Percentiles rank a stretch among this genome's conserved stretches.
Conservation (phyloP, 2,888 invertebrate species). For the Athripsodes cinereus region DNA sequence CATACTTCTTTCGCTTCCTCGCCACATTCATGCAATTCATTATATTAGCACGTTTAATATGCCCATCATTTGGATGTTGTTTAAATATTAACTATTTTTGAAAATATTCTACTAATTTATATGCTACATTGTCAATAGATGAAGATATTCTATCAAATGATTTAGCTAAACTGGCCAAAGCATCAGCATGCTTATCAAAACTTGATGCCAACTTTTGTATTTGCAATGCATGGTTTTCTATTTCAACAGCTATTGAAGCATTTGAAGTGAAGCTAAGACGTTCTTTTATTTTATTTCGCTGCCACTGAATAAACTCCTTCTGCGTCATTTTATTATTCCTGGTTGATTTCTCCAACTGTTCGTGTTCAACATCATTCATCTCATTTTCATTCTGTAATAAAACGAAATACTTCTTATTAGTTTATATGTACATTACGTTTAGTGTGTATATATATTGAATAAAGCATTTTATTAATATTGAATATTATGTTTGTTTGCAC, state of each 20-base stretch:
- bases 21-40: not conserved
- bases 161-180: not conserved
- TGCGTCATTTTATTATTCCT: not conserved
- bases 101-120: not conserved
- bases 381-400: too few species aligned
- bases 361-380: not conserved
- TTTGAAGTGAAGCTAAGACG: not conserved
- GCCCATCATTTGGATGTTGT: not conserved
- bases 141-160: constrained; percentile 10
- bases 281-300: constrained; percentile 2
- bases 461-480: too few species aligned
- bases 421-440: too few species aligned
- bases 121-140: constrained; percentile 8
- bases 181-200: constrained; percentile 4
- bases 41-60: too few species aligned
- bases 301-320: not conserved
- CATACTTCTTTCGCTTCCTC: too few species aligned
- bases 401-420: too few species aligned
- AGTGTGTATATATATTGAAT: too few species aligned
- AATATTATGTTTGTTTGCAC: too few species aligned
- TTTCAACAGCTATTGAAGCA: constrained; percentile 4
- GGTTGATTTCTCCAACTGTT: not conserved
- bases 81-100: not conserved
- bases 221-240: constrained; percentile 1
- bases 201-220: constrained; percentile 8